A percentile compares a stretch with the other conserved stretches of the same genome.
Conservation (phyloP, 2,888 invertebrate species). For the Synergus gifuensis region DNA sequence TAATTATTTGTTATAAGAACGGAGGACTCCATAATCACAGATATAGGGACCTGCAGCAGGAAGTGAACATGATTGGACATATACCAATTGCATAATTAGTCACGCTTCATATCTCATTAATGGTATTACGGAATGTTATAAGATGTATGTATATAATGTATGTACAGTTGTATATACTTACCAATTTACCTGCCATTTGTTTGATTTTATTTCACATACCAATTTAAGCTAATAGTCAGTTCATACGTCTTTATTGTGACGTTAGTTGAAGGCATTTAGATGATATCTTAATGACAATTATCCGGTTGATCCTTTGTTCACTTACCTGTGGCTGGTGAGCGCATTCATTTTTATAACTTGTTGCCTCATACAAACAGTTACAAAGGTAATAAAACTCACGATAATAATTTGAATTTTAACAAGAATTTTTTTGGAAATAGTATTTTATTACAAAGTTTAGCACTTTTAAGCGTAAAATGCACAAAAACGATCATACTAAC, state of each 20-base stretch:
- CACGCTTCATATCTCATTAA: slow-evolving; percentile 22
- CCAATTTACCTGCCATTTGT: not conserved
- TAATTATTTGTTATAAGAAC: not conserved
- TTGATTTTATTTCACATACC: not conserved
- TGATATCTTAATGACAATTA: slow-evolving; percentile 4
- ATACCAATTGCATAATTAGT: slow-evolving; percentile 20
- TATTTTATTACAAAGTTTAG: too few relatives aligned
- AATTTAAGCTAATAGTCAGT: not conserved
- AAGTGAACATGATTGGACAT: slow-evolving; percentile 31
- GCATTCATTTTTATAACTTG: too few relatives aligned
- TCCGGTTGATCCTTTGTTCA: not conserved
- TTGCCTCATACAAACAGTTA: too few relatives aligned
- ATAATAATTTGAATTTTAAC: too few relatives aligned
- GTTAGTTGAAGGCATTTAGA: not conserved
- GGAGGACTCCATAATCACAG: not conserved
- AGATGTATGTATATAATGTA: too few relatives aligned
- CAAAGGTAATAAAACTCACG: too few relatives aligned
- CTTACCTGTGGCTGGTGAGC: not conserved
- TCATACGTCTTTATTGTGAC: not conserved
- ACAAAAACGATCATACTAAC: too few relatives aligned
- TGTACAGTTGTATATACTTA: not conserved
- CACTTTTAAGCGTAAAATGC: too few relatives aligned
- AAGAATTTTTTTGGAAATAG: too few relatives aligned
- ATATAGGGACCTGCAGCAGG: slow-evolving; percentile 15
- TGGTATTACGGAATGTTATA: not conserved